phyloP scores from a whole-genome alignment of 2,888 invertebrate genomes.

The Sesamia inferens region DNA sequence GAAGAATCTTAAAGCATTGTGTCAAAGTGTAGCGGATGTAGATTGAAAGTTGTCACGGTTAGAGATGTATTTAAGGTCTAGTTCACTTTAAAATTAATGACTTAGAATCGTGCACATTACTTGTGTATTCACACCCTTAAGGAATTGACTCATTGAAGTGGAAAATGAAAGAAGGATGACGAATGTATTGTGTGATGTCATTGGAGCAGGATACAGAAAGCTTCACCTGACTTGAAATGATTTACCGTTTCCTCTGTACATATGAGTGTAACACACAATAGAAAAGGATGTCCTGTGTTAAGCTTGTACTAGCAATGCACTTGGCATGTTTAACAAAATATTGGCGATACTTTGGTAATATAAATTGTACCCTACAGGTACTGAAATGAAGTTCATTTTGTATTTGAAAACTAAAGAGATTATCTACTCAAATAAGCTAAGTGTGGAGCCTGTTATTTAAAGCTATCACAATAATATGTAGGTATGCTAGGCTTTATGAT shows the following conservation, averaged over 20 bases:
- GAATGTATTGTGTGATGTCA: neutral
- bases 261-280: neutral
- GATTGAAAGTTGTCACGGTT: constrained; percentile 35
- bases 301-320: neutral
- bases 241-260: neutral
- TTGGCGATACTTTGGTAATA: neutral
- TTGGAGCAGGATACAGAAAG: neutral
- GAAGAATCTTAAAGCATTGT: constrained; percentile 29
- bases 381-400: neutral
- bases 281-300: neutral
- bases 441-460: neutral
- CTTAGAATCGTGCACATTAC: constrained; percentile 37
- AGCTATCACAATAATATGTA: neutral
- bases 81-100: constrained; percentile 43
- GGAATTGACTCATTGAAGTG: constrained; percentile 31
- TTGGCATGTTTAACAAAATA: neutral
- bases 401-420: neutral
- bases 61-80: constrained; percentile 35
- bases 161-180: neutral
- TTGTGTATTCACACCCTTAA: constrained; percentile 11
- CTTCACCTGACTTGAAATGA: neutral
- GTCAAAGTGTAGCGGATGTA: constrained; percentile 29
- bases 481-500: neutral
- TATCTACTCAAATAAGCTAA: neutral
- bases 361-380: neutral